Conservation (phyloP, 2,888 invertebrate genomes). For the Drosophila greeni region DNA sequence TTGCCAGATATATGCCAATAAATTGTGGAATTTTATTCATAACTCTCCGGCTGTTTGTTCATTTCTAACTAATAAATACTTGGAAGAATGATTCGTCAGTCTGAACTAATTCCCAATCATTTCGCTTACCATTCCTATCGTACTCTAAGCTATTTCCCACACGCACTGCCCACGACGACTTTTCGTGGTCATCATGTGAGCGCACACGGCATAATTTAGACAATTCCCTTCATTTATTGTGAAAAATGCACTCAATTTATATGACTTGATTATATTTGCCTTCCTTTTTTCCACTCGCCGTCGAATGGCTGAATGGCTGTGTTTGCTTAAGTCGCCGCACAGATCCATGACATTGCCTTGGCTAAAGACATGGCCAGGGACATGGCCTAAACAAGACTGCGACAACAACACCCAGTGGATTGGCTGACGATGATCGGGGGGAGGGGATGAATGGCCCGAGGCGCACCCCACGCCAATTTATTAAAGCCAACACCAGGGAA, state of each 20-base stretch:
- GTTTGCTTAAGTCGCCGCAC: slow-evolving; percentile 58
- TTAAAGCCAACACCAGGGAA: slow-evolving; percentile 69
- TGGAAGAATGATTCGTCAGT: not conserved
- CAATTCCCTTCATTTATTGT: slow-evolving; percentile 71
- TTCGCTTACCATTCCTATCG: not conserved
- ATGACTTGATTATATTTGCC: slow-evolving; percentile 71
- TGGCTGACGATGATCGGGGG: slow-evolving; percentile 14
- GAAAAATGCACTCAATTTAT: slow-evolving; percentile 72
- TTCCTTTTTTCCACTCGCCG: slow-evolving; percentile 33
- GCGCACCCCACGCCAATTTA: slow-evolving; percentile 73
- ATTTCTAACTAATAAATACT: not conserved
- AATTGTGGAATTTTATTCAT: not conserved
- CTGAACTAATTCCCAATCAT: not conserved
- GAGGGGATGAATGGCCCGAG: slow-evolving; percentile 49
- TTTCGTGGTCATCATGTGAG: slow-evolving; percentile 31
- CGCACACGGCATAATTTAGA: slow-evolving; percentile 66
- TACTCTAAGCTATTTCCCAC: slow-evolving; percentile 40
- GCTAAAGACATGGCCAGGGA: slow-evolving; percentile 36
- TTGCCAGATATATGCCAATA: not conserved
- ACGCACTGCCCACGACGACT: slow-evolving; percentile 26
- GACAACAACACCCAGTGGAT: slow-evolving; percentile 39
- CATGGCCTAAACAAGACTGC: slow-evolving; percentile 48
- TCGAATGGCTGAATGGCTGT: slow-evolving; percentile 44
- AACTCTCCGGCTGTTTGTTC: not conserved
- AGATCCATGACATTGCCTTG: slow-evolving; percentile 59